Base-by-base conservation (phyloP, 2,888 invertebrate species). In the Dorcus parallelipipedus region DNA sequence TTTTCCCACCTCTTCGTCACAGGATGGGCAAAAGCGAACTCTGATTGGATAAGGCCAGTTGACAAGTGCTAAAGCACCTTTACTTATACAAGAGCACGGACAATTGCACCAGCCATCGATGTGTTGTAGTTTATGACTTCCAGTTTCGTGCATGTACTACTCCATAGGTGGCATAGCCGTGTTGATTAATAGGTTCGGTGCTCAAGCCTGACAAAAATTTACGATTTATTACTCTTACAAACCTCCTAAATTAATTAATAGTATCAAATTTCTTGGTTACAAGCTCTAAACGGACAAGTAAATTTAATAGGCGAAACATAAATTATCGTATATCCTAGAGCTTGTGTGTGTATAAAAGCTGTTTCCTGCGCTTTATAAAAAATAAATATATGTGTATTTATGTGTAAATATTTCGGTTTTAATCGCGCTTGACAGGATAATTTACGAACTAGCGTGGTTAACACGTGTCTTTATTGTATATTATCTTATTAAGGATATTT, bases 81-180 rank as follows among this genome's bases (percentile, higher is more conserved):
- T 58, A 62, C 55, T 49, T 54, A 58, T 57, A 62, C 64, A 68
- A 64, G 65, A 67, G 64, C 66, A 64, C 64, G 61, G 63, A 67
- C 70, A 71, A 69, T 69, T 71, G 70, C 69, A 67, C 64, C 70
- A 69, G 71, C 72, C 72, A 72, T 72, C 69, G 70, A 72, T 67
- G 70, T 64, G 67, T 65, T 61, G 63, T 71, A 69, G 69, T 74
- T 73, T 73, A 73, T 73, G 66, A 66, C 67, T 61, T 60, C 64
- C 59, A 59, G 64, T 67, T 68, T 64, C 61, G 64, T 73, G 69
- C 68, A 61, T 68, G 70, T 65, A 61, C 60, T 59, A 61, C 71
- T 70, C 70, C 69, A 70, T 69, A 74, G 73, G 74, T 74, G 74
- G 72, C 73, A 65, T 64, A 66, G 66, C 67, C 51, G 54, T 62